phyloP scores from a whole-genome alignment of 2,888 invertebrate genomes.

The Eristalinus sepulchralis region DNA sequence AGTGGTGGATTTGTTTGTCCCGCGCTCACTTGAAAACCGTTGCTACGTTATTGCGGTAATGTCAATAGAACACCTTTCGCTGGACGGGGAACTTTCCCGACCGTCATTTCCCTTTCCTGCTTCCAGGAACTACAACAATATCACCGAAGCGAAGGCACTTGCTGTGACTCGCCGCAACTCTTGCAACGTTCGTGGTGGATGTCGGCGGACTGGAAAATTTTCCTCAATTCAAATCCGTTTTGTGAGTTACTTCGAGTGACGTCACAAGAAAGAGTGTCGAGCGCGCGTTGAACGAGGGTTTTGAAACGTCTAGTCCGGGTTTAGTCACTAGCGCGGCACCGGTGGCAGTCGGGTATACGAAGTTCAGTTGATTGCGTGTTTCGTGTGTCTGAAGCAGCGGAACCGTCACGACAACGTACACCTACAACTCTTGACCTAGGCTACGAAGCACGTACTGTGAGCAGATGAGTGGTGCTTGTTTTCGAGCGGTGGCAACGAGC shows the following conservation, averaged over 20 bases:
- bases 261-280: slow-evolving; percentile 58
- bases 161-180: background rate
- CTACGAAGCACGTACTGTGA: slow-evolving; percentile 45
- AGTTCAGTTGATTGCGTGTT: slow-evolving; percentile 31
- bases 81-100: slow-evolving; percentile 18
- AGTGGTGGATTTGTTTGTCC: slow-evolving; percentile 47
- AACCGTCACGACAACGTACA: slow-evolving; percentile 14
- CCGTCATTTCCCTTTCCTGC: slow-evolving; percentile 49
- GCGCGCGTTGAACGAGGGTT: slow-evolving; percentile 14
- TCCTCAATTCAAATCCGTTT: slow-evolving; percentile 59
- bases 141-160: background rate
- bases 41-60: slow-evolving; percentile 54
- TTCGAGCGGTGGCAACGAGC: slow-evolving; percentile 11
- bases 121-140: slow-evolving; percentile 21
- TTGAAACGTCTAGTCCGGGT: slow-evolving; percentile 48
- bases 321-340: slow-evolving; percentile 47
- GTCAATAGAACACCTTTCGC: slow-evolving; percentile 16
- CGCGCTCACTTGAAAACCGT: slow-evolving; percentile 46
- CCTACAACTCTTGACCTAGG: slow-evolving; percentile 48
- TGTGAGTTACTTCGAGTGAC: slow-evolving; percentile 60
- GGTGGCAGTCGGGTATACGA: slow-evolving; percentile 16
- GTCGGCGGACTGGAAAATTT: slow-evolving; percentile 57
- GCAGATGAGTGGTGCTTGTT: slow-evolving; percentile 10
- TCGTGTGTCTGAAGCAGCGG: background rate
- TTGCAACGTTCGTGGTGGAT: background rate